Evolutionary conservation across 2,888 invertebrate genomes (phyloP).

Genomic region (Xestia xanthographa): DNA sequence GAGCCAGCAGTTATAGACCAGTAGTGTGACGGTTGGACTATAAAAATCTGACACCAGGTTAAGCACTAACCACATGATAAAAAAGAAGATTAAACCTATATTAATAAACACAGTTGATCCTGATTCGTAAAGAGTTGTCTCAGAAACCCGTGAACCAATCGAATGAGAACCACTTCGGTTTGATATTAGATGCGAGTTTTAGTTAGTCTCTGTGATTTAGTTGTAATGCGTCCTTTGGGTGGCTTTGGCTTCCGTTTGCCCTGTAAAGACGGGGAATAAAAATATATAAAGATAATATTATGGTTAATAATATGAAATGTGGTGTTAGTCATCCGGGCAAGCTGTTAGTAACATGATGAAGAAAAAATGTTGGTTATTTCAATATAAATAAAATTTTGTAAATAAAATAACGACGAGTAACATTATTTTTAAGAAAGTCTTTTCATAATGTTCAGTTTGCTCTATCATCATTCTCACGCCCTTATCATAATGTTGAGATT

Average conservation of each 20-base stretch:
- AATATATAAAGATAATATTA: constrained; percentile 39
- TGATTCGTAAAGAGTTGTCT: constrained; percentile 47
- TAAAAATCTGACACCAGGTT: no score
- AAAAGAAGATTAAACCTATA: no score
- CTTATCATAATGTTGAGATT: neutral
- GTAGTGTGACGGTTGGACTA: no score
- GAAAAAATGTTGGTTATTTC: neutral
- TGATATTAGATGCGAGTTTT: constrained; percentile 61
- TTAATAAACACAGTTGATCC: constrained; percentile 14
- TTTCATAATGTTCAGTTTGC: neutral
- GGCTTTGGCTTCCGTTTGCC: constrained; percentile 76
- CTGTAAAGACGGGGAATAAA: constrained; percentile 76
- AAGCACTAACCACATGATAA: no score
- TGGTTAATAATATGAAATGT: constrained; percentile 26
- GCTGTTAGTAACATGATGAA: constrained; percentile 48
- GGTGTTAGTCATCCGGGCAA: constrained; percentile 45
- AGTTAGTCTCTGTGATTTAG: constrained; percentile 74
- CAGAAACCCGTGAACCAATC: constrained; percentile 72
- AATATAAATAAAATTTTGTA: neutral
- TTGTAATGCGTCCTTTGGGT: constrained; percentile 63
- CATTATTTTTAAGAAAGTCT: no score
- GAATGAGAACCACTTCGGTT: constrained; percentile 72
- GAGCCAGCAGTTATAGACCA: no score
- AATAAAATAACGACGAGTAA: neutral
- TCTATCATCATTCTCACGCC: no score